Conservation (phyloP, 2,113 vertebrate genomes). For the Oryzias celebensis region DNA sequence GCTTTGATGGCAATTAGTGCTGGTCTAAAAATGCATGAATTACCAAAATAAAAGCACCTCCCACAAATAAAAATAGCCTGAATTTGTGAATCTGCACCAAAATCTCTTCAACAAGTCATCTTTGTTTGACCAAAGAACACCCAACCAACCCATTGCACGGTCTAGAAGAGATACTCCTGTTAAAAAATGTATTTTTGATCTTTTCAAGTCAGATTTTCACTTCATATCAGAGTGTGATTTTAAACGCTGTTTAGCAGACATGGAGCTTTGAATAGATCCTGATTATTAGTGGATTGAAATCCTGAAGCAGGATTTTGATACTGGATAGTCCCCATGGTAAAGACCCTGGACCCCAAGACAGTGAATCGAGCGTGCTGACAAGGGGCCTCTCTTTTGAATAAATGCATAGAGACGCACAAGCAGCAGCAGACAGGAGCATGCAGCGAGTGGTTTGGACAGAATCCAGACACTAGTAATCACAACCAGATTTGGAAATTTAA, state of each 20-base stretch:
- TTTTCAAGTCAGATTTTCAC: too few species aligned
- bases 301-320: constrained; percentile 41
- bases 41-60: too few species aligned
- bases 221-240: too few species aligned
- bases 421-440: constrained; percentile 66
- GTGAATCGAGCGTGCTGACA: constrained; percentile 31
- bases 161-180: too few species aligned
- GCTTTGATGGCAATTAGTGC: too few species aligned
- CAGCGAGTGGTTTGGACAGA: constrained; percentile 58
- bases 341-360: constrained; percentile 35
- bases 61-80: too few species aligned
- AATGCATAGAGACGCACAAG: constrained; percentile 44
- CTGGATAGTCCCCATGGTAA: constrained; percentile 49
- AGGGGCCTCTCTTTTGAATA: constrained; percentile 37
- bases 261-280: constrained; percentile 17
- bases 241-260: neutral
- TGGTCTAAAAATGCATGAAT: too few species aligned
- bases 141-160: too few species aligned
- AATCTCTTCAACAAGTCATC: too few species aligned
- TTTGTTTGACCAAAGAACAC: too few species aligned
- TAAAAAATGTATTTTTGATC: too few species aligned
- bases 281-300: constrained; percentile 46
- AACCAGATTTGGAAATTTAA: constrained; percentile 74
- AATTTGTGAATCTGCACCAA: too few species aligned
- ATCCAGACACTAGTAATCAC: constrained; percentile 74